A percentile compares a stretch with the other conserved stretches of the same genome.
These are phyloP conservation scores for Serripes groenlandicus DNA, from an alignment of 2,888 invertebrate genomes.

Conservation along the genomic window DNA sequence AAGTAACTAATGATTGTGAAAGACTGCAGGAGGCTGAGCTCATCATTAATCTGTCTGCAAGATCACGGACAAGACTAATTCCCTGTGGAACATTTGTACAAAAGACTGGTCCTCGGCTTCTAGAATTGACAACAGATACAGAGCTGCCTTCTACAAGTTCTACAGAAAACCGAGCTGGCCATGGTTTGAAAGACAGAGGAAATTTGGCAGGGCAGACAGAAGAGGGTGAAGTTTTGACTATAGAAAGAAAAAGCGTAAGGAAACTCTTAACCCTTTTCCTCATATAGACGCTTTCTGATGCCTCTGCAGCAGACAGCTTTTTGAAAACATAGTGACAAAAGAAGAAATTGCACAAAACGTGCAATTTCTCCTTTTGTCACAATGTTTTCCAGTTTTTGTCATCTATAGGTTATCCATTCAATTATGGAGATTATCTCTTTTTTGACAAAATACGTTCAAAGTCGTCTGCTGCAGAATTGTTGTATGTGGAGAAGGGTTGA, in stretches of 20 bases:
- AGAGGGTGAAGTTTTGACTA: conserved; percentile 19
- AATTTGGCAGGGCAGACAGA: not conserved
- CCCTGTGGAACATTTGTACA: not conserved
- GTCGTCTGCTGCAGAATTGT: too few species aligned
- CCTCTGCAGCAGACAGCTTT: not conserved
- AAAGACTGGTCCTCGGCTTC: not conserved
- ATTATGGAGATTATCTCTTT: too few species aligned
- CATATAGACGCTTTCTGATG: not conserved
- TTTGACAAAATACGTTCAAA: too few species aligned
- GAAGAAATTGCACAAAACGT: not conserved
- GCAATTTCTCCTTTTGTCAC: not conserved
- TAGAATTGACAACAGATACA: not conserved
- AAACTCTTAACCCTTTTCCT: not conserved
- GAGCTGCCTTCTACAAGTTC: not conserved
- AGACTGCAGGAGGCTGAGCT: conserved; percentile 41
- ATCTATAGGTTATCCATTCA: too few species aligned
- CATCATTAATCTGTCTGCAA: conserved; percentile 38
- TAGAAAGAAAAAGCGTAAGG: conserved; percentile 43
- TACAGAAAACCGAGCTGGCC: not conserved
- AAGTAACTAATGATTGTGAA: too few species aligned
- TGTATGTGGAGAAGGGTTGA: too few species aligned
- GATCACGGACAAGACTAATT: not conserved
- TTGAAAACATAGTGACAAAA: not conserved
- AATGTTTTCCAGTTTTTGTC: not conserved
- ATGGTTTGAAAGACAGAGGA: not conserved